Evolutionary conservation across 2,888 invertebrate species (phyloP).

Genomic region (Stenolophus ochropezus): DNA sequence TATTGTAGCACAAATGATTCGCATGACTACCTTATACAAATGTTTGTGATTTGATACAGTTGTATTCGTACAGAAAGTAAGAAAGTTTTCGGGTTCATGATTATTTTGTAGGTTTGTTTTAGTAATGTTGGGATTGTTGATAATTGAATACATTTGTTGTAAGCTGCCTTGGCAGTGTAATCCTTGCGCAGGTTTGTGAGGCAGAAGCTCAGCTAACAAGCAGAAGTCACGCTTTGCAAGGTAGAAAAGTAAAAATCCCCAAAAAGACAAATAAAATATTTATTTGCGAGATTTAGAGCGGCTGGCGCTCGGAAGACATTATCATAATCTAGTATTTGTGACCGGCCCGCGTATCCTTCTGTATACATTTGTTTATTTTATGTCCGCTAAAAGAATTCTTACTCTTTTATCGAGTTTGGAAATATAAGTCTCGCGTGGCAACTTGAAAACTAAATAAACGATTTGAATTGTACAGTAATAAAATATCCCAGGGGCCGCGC

Average conservation of each 20-base stretch:
- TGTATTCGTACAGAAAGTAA: too few relatives aligned
- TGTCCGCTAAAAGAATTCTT: slow-evolving; percentile 52
- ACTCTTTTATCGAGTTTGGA: slow-evolving; percentile 58
- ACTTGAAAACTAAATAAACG: slow-evolving; percentile 60
- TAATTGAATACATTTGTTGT: not conserved
- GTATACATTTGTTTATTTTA: slow-evolving; percentile 60
- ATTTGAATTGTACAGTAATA: slow-evolving; percentile 60
- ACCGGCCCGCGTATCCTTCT: slow-evolving; percentile 21
- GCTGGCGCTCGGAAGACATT: slow-evolving; percentile 32
- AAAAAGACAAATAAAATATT: slow-evolving; percentile 56
- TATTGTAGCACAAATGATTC: too few relatives aligned
- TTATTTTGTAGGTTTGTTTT: too few relatives aligned
- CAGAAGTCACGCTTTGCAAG: slow-evolving; percentile 3
- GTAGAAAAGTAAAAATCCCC: slow-evolving; percentile 27
- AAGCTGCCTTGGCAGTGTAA: not conserved
- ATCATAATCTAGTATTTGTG: slow-evolving; percentile 52
- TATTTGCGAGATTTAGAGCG: slow-evolving; percentile 49
- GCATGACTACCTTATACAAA: too few relatives aligned
- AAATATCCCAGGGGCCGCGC: slow-evolving; percentile 56
- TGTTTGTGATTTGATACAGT: too few relatives aligned
- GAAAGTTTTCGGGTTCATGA: too few relatives aligned
- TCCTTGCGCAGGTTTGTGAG: not conserved
- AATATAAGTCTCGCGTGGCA: slow-evolving; percentile 60
- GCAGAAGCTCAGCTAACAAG: slow-evolving; percentile 32
- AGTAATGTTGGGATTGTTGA: too few relatives aligned